Conservation (phyloP, 1,140 invertebrate genomes). For the Drosophila pallidifrons region DNA sequence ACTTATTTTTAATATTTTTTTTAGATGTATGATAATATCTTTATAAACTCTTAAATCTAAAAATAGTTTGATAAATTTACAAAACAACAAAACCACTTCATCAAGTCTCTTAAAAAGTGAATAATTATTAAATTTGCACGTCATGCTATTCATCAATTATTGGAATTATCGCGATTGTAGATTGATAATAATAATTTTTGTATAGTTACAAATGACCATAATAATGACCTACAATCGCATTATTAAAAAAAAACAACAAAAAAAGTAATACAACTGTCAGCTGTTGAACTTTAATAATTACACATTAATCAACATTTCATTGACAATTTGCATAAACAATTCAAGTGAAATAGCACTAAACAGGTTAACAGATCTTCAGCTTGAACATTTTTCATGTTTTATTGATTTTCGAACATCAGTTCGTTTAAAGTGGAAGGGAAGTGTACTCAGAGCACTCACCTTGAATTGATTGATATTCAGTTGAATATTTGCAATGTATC, state of each 20-base stretch:
- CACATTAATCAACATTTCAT: neutral
- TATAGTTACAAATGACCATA: neutral
- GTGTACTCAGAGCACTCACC: constrained; percentile 2
- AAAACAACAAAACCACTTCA: neutral
- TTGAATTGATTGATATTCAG: neutral
- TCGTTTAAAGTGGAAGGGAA: neutral
- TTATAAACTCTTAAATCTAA: no score
- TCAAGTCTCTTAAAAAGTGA: neutral
- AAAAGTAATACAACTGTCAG: constrained; percentile 5
- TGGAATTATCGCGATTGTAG: neutral
- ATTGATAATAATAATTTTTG: neutral
- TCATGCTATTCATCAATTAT: neutral
- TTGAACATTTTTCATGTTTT: constrained; percentile 4
- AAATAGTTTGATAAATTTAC: no score
- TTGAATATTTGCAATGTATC: neutral
- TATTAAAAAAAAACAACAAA: constrained; percentile 1
- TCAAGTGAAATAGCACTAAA: constrained; percentile 19
- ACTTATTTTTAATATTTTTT: no score
- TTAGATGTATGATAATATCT: no score
- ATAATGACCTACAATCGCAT: neutral
- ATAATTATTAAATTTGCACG: neutral
- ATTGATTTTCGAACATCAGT: neutral
- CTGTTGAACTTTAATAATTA: neutral
- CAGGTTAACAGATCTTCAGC: constrained; percentile 11
- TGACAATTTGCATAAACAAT: constrained; percentile 36